phyloP scores from a whole-genome alignment of 2,797 vertebrate genomes.

The Sarcoramphus papa region DNA sequence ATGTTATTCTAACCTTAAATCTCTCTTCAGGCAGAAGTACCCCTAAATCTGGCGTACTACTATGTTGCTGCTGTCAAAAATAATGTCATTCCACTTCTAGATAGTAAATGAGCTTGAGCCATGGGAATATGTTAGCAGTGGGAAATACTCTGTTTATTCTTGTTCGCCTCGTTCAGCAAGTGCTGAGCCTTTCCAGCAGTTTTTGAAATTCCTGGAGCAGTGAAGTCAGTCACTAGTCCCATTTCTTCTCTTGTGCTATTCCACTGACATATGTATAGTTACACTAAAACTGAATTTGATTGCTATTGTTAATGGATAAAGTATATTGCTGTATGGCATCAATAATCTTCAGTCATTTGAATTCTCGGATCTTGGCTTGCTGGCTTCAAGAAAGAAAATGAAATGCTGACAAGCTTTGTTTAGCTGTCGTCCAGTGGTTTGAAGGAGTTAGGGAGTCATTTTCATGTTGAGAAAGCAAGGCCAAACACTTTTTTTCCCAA shows the following conservation, averaged over 20 bases:
- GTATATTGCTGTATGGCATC: background rate
- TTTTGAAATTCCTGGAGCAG: background rate
- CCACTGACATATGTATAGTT: background rate
- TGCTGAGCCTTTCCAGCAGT: background rate
- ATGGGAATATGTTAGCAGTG: background rate
- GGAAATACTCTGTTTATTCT: background rate
- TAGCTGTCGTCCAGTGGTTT: fast-evolving
- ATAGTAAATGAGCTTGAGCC: background rate
- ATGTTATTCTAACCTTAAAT: conserved; percentile 11
- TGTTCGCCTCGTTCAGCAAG: background rate
- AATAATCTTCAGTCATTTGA: background rate
- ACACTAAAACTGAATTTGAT: background rate
- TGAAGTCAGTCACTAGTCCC: background rate
- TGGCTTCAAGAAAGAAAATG: background rate
- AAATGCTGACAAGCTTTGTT: background rate
- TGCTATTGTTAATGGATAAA: background rate
- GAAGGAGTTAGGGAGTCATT: background rate
- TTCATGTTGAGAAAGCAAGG: background rate
- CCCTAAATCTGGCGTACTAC: background rate
- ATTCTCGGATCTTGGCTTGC: background rate
- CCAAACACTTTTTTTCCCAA: background rate
- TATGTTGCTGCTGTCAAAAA: background rate
- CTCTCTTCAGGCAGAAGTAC: background rate
- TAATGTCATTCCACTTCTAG: background rate
- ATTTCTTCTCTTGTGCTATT: background rate